Base-by-base conservation (phyloP, 1,140 invertebrate species). In the Armadillidium nasatum region DNA sequence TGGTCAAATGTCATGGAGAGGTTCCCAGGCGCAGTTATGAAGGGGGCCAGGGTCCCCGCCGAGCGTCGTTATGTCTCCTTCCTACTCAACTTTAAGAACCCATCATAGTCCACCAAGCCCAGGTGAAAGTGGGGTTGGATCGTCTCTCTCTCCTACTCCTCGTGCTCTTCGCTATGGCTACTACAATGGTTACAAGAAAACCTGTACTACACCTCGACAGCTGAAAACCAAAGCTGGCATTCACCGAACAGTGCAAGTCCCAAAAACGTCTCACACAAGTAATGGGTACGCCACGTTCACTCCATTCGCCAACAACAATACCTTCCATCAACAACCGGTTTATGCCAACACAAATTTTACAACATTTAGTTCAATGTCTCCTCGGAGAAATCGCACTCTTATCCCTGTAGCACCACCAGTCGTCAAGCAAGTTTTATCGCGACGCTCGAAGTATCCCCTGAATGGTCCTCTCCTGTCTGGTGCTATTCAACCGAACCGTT, bases 1-100 rank as follows among this genome's bases (percentile, higher is more conserved):
- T 46, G 82, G 83, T n/a, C 83, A 83, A 72, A 84, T 84, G 79
- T 86, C 86, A n/a, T 87, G 86, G 86, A 82, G 85, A 81, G 86
- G 86, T 68, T 87, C 86, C 21, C 83, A 84, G 67, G 83, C 83
- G 75, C 83, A 84, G 60, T 80, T 84, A 68, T 84, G 82, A 83
- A 66, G 79, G 72, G 75, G 79, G 75, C 77, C 79, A 77, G 77
- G 79, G 79, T 81, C 79, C 77, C 79, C 79, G 74, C 77, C 76
- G 66, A 76, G 77, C 74, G 71, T 76, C 77, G n/a, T n/a, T n/a
- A n/a, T n/a, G n/a, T 44, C 71, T 21, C 74, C 71, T 70, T 45
- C 21, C 71, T 50, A 50, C 46, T 50, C 54, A 43, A 19, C 70
- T 45, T 54, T 19, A 66, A 71, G 19, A n/a, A 7, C 66, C 44